phyloP scores from a whole-genome alignment of 2,113 vertebrate genomes.

The Epinephelus moara region DNA sequence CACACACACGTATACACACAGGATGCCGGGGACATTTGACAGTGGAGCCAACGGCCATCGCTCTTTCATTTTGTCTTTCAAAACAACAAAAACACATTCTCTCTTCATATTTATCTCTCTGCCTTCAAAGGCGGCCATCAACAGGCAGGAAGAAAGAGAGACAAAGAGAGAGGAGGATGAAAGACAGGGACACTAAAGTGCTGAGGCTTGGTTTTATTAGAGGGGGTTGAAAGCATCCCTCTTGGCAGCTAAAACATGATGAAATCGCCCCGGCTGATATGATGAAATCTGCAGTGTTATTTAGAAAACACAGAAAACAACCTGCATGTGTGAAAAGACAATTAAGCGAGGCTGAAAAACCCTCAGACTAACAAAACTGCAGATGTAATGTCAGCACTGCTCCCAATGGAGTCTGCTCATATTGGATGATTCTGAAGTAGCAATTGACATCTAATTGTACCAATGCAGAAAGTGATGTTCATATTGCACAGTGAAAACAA shows the following conservation, averaged over 20 bases:
- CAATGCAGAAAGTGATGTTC: neutral
- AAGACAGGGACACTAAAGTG: constrained; percentile 63
- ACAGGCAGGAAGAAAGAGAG: constrained; percentile 60
- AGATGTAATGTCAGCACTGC: neutral
- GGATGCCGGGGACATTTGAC: constrained; percentile 27
- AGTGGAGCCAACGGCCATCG: constrained; percentile 33
- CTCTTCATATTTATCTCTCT: constrained; percentile 52
- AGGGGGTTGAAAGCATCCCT: constrained; percentile 66
- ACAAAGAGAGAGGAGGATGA: constrained; percentile 68
- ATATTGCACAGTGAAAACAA: constrained; percentile 7
- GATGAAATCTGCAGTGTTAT: constrained; percentile 61
- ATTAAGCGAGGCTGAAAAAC: constrained; percentile 13
- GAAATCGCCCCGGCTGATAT: constrained; percentile 62
- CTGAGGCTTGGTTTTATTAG: constrained; percentile 66
- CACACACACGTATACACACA: neutral
- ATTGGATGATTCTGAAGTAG: neutral
- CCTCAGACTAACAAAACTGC: neutral
- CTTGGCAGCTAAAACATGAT: constrained; percentile 65
- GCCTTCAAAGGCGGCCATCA: constrained; percentile 69
- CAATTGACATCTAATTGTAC: neutral
- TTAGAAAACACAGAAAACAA: constrained; percentile 64
- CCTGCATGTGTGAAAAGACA: constrained; percentile 14
- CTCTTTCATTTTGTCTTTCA: constrained; percentile 62
- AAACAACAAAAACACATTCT: constrained; percentile 61
- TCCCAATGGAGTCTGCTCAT: neutral